Conservation (phyloP, 2,113 vertebrate species). For the Carlito syrichta region DNA sequence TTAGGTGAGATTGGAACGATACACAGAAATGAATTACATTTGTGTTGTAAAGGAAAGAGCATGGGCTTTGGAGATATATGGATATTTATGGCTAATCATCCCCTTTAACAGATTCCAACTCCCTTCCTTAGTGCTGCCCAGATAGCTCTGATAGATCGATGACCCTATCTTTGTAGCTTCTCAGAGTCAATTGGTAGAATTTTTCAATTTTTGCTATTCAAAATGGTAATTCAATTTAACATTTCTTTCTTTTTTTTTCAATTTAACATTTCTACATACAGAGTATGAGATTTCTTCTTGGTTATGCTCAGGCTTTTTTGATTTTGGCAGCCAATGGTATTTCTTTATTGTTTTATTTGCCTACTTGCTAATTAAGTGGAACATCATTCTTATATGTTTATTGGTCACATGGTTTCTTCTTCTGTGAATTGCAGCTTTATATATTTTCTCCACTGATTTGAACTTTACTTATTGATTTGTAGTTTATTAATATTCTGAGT, state of each 20-base stretch:
- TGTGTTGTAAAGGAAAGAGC: background rate
- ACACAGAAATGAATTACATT: background rate
- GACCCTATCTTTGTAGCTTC: no score
- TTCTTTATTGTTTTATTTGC: background rate
- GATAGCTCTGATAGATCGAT: no score
- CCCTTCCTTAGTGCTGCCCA: background rate
- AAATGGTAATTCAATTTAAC: background rate
- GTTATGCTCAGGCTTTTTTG: background rate
- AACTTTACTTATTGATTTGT: constrained; percentile 26
- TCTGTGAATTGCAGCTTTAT: background rate
- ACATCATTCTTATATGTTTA: background rate
- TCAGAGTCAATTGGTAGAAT: no score
- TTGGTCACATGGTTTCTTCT: background rate
- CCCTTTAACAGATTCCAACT: background rate
- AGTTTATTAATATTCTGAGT: constrained; percentile 33
- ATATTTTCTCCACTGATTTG: background rate
- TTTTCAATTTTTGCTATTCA: no score
- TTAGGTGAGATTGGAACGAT: background rate
- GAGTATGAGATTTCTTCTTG: background rate
- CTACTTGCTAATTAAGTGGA: background rate
- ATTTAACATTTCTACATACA: no score
- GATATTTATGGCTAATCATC: background rate
- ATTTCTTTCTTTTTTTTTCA: fast-evolving
- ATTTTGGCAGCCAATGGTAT: background rate
- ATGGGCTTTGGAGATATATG: background rate